phyloP scores from a whole-genome alignment of 2,113 vertebrate species.

The Austrofundulus limnaeus region DNA sequence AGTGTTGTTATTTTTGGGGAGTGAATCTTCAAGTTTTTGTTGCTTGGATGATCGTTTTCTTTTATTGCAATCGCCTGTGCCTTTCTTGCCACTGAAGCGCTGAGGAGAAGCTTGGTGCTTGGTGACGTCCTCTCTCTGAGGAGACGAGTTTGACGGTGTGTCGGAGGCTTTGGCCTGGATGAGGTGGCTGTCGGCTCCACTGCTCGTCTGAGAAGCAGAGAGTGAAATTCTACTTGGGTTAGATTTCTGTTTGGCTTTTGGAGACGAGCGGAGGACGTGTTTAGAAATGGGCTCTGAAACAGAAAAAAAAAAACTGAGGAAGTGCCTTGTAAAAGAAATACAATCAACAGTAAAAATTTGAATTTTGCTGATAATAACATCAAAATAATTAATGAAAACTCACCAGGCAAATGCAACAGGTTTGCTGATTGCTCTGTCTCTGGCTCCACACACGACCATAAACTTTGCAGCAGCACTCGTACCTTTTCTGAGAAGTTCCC shows the following conservation, averaged over 20 bases:
- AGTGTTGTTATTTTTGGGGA: not conserved
- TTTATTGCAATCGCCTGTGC: not conserved
- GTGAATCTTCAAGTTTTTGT: slow-evolving; percentile 14
- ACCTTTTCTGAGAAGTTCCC: slow-evolving; percentile 81
- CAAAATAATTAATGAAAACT: slow-evolving; percentile 13
- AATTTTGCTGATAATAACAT: not conserved
- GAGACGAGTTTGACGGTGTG: slow-evolving; percentile 12
- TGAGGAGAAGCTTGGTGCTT: slow-evolving; percentile 13
- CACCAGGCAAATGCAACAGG: slow-evolving; percentile 44
- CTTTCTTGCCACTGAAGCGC: slow-evolving; percentile 9
- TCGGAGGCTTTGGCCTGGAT: not conserved
- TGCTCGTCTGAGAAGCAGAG: slow-evolving; percentile 1
- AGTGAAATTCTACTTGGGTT: not conserved
- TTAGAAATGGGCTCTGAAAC: slow-evolving; percentile 47
- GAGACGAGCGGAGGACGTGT: slow-evolving; percentile 5
- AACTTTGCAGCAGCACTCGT: slow-evolving; percentile 83
- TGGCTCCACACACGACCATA: slow-evolving; percentile 89
- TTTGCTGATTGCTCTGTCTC: slow-evolving; percentile 35
- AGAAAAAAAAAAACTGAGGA: not conserved
- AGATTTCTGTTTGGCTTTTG: slow-evolving; percentile 8
- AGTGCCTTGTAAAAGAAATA: not conserved
- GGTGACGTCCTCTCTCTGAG: not conserved
- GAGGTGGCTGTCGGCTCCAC: not conserved
- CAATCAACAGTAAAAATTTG: not conserved
- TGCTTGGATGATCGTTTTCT: slow-evolving; percentile 8